Evolutionary conservation across 2,888 invertebrate genomes (phyloP).

Genomic region (Zygogramma bicolorata): DNA sequence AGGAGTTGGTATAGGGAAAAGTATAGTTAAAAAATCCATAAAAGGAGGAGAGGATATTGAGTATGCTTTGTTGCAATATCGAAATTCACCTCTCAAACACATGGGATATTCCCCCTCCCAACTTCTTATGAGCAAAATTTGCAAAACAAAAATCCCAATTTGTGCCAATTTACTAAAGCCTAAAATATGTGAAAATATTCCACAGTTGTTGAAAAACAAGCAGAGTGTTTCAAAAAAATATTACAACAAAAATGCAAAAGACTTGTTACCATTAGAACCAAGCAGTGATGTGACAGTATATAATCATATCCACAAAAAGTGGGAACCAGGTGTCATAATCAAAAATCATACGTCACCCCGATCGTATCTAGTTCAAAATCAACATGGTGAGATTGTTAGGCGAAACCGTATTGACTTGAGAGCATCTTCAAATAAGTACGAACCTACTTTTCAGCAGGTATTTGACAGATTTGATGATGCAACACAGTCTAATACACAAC

Average conservation of each 20-base stretch:
- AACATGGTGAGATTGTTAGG: neutral
- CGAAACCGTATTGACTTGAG: neutral
- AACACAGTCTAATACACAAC: no score
- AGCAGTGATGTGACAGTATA: neutral
- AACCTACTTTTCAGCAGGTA: no score
- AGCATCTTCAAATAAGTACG: no score
- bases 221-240: slow-evolving; percentile 12
- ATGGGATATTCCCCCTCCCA: neutral
- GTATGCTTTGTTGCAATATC: neutral
- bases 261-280: neutral
- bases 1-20: neutral
- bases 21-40: neutral
- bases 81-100: neutral
- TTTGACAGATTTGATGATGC: no score
- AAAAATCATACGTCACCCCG: neutral
- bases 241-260: neutral
- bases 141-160: no score
- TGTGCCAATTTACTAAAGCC: neutral
- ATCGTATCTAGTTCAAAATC: neutral
- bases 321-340: neutral
- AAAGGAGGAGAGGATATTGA: neutral
- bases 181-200: neutral
- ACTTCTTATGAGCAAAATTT: neutral
- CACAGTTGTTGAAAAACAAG: no score
- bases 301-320: neutral